Conservation (phyloP, 2,113 vertebrate genomes). For the Eulemur rufifrons region DNA sequence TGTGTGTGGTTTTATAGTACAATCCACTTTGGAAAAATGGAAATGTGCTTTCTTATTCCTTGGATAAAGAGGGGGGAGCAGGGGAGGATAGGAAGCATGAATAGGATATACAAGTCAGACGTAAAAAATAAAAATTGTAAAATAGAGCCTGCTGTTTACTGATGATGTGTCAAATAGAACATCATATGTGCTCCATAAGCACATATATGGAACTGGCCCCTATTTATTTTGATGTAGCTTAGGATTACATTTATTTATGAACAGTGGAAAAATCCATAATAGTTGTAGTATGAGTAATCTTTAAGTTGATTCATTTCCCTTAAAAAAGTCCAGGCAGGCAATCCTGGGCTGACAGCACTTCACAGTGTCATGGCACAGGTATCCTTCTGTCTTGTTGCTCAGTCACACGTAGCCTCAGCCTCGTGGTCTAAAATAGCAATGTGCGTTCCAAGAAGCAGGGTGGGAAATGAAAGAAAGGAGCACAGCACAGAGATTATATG, state of each 20-base stretch:
- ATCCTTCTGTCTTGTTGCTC: neutral
- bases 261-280: neutral
- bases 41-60: neutral
- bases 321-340: neutral
- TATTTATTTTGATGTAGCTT: neutral
- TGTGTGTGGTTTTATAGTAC: neutral
- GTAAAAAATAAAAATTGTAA: conserved; percentile 6
- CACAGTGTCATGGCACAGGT: neutral
- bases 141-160: neutral
- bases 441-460: neutral
- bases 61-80: neutral
- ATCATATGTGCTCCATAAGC: neutral
- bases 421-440: neutral
- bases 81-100: neutral
- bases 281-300: neutral
- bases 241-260: neutral
- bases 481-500: neutral
- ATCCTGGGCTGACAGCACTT: neutral
- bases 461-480: neutral
- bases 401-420: neutral
- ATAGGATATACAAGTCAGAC: neutral
- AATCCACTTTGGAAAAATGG: neutral
- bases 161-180: neutral
- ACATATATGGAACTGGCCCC: neutral
- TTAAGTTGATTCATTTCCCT: neutral